Conservation (phyloP, 1,140 invertebrate species). For the Temnothorax nylanderi region DNA sequence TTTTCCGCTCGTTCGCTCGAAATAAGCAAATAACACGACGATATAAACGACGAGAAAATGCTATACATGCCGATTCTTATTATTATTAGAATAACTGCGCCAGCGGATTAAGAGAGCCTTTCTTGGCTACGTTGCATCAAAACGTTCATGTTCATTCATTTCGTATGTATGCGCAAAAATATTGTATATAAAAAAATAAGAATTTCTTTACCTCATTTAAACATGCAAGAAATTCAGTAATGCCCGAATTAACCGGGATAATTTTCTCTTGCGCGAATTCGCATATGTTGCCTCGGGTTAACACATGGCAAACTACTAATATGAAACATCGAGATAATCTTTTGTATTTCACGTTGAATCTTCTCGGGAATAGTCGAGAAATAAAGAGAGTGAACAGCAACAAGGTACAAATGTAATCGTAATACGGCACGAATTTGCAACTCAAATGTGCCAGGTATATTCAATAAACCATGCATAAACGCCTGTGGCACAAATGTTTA, state of each 20-base stretch:
- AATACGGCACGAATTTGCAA: constrained; percentile 66
- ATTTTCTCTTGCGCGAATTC: background rate
- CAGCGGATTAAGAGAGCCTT: background rate
- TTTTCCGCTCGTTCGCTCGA: background rate
- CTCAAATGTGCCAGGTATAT: constrained; percentile 64
- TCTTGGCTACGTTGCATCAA: background rate
- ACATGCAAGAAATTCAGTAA: background rate
- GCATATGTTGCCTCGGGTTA: background rate
- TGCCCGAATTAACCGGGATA: background rate
- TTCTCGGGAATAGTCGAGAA: background rate
- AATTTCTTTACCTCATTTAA: constrained; percentile 5
- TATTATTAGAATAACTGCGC: background rate
- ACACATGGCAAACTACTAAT: background rate
- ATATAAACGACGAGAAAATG: background rate
- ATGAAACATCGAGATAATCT: background rate
- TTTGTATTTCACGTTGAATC: background rate
- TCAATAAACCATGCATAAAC: constrained; percentile 54
- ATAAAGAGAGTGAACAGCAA: background rate
- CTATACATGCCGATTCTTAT: background rate
- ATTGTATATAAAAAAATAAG: background rate
- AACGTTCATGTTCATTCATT: background rate
- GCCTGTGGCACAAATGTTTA: constrained; percentile 71
- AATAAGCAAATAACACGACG: background rate
- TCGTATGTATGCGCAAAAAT: background rate
- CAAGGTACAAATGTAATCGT: background rate